Percentiles rank a stretch among this genome's conserved stretches.
Conservation (phyloP, 2,797 vertebrate species). For the Notoglanidium macrostoma region DNA sequence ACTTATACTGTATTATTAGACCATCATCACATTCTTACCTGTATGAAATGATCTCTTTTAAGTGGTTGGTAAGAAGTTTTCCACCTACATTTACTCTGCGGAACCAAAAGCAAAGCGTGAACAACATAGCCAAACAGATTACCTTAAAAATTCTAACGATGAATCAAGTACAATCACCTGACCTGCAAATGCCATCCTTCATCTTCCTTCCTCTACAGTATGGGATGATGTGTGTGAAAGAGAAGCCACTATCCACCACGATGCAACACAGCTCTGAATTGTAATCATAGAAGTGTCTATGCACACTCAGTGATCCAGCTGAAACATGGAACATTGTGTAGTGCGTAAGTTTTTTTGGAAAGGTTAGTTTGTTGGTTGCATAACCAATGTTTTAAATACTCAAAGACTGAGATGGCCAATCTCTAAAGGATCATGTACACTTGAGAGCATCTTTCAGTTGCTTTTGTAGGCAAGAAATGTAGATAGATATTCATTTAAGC, state of each 20-base stretch:
- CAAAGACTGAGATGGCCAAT: neutral
- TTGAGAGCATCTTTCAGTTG: neutral
- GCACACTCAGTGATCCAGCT: slow-evolving; percentile 91
- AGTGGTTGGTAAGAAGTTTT: slow-evolving; percentile 95
- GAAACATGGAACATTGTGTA: slow-evolving; percentile 51
- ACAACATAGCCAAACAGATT: neutral
- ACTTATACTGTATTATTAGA: neutral
- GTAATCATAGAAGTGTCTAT: slow-evolving; percentile 88
- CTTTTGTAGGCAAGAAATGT: neutral
- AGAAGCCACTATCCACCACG: slow-evolving; percentile 95
- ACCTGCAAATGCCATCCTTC: slow-evolving; percentile 95
- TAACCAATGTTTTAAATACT: neutral
- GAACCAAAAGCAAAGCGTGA: slow-evolving; percentile 35
- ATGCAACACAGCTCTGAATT: slow-evolving; percentile 89
- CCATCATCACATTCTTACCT: slow-evolving; percentile 75
- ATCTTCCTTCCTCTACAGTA: slow-evolving; percentile 94
- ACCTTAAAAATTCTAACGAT: neutral
- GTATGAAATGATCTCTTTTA: slow-evolving; percentile 99
- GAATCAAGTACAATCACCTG: slow-evolving; percentile 9
- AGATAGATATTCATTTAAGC: neutral
- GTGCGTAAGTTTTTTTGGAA: neutral
- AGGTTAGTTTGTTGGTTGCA: neutral
- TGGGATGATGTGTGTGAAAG: slow-evolving; percentile 94
- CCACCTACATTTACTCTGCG: slow-evolving; percentile 94
- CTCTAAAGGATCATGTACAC: neutral